phyloP scores from a whole-genome alignment of 2,797 vertebrate species.

The Crocodylus rhombifer region DNA sequence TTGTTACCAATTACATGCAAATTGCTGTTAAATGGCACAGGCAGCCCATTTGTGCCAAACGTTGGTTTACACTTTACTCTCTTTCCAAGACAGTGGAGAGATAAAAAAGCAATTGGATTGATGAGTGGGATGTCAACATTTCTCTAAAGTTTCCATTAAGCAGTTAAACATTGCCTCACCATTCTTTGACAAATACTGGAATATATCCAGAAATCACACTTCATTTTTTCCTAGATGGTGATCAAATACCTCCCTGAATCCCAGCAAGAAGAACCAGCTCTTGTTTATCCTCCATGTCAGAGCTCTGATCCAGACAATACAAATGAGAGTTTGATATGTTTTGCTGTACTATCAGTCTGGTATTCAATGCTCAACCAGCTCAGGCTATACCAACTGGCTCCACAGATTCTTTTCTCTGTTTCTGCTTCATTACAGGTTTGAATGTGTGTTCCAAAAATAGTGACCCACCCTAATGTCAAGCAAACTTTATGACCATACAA shows the following conservation, averaged over 20 bases:
- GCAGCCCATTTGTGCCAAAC: slow-evolving; percentile 72
- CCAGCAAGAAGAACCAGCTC: slow-evolving; percentile 37
- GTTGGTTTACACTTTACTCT: slow-evolving; percentile 77
- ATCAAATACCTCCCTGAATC: slow-evolving; percentile 63
- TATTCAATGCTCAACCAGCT: slow-evolving; percentile 15
- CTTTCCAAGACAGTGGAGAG: slow-evolving; percentile 75
- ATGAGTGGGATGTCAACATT: slow-evolving; percentile 72
- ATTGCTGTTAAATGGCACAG: slow-evolving; percentile 68
- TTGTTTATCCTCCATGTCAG: slow-evolving; percentile 63
- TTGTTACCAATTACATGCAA: slow-evolving; percentile 72
- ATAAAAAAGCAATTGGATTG: slow-evolving; percentile 73
- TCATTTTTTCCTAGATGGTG: slow-evolving; percentile 71
- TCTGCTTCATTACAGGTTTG: slow-evolving; percentile 4
- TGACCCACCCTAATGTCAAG: slow-evolving; percentile 5
- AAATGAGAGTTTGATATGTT: slow-evolving; percentile 57
- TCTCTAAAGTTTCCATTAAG: slow-evolving; percentile 75
- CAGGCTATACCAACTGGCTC: not conserved
- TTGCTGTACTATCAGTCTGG: not conserved
- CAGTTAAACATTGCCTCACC: slow-evolving; percentile 71
- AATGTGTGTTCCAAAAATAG: slow-evolving; percentile 53
- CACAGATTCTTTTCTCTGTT: slow-evolving; percentile 20
- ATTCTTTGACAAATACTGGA: slow-evolving; percentile 65
- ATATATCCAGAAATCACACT: slow-evolving; percentile 74
- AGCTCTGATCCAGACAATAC: slow-evolving; percentile 60
- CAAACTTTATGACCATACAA: slow-evolving; percentile 8